phyloP scores from a whole-genome alignment of 2,113 vertebrate species.

The Vulpes ferrilata region DNA sequence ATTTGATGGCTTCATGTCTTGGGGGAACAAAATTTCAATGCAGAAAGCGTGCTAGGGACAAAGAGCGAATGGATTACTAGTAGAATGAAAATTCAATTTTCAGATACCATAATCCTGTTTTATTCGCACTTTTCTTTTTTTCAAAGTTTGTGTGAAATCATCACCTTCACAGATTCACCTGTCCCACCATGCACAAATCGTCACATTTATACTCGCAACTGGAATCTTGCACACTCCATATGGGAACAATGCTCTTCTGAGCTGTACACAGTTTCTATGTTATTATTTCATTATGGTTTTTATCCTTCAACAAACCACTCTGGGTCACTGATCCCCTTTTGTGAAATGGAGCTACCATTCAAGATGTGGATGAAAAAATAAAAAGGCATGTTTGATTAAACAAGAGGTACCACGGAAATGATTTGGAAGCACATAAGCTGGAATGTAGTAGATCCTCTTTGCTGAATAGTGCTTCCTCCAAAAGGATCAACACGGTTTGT shows the following conservation, averaged over 20 bases:
- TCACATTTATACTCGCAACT: rapidly evolving
- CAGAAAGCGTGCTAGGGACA: background rate
- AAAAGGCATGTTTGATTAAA: background rate
- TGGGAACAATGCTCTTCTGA: background rate
- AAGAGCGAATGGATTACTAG: background rate
- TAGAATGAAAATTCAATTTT: background rate
- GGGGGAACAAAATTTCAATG: background rate
- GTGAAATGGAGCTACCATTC: background rate
- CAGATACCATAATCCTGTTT: background rate
- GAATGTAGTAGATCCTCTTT: background rate
- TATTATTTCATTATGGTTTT: background rate
- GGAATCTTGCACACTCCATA: background rate
- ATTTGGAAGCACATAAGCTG: background rate
- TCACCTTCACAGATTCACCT: background rate
- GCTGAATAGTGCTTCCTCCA: too few species aligned
- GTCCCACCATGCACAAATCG: background rate
- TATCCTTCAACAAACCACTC: background rate
- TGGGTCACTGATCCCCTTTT: background rate
- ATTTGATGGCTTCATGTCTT: background rate
- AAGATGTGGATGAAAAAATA: background rate
- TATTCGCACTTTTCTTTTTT: background rate
- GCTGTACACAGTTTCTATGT: rapidly evolving
- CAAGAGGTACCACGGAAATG: background rate
- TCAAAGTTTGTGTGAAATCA: background rate
- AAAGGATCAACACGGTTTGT: background rate